Percentiles rank a stretch among this genome's conserved stretches.
Conservation (phyloP, 2,797 vertebrate species). For the Cynodonichthys magdalenae region DNA sequence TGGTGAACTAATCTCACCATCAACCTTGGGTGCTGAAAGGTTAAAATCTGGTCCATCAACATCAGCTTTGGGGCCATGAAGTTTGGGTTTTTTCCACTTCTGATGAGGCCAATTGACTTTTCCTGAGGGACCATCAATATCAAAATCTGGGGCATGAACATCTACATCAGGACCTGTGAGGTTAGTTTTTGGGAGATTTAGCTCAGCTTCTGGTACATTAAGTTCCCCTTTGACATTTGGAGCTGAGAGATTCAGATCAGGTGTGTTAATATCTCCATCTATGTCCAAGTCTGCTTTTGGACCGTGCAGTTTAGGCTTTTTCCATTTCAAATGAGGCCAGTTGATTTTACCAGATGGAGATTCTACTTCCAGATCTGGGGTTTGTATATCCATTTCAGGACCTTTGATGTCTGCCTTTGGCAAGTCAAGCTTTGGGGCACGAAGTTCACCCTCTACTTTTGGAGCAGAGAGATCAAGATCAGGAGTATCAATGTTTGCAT, state of each 20-base stretch:
- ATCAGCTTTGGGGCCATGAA: conserved; percentile 57
- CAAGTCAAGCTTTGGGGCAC: conserved; percentile 44
- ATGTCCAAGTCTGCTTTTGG: conserved; percentile 50
- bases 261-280: conserved; percentile 42
- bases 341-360: conserved; percentile 60
- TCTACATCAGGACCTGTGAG: conserved; percentile 42
- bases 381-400: conserved; percentile 38
- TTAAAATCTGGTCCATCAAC: conserved; percentile 55
- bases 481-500: conserved; percentile 51
- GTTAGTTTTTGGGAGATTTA: conserved; percentile 62
- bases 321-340: conserved; percentile 71
- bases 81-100: conserved; percentile 70
- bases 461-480: conserved; percentile 51
- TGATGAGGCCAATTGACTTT: conserved; percentile 69
- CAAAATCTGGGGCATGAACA: conserved; percentile 45
- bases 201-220: conserved; percentile 52
- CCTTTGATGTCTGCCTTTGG: conserved; percentile 35
- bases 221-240: conserved; percentile 62
- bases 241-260: conserved; percentile 47
- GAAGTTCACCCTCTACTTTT: conserved; percentile 44
- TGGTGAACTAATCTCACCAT: conserved; percentile 44
- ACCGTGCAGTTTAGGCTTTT: conserved; percentile 57
- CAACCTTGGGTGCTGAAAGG: conserved; percentile 47
- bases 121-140: conserved; percentile 54
- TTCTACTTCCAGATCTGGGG: conserved; percentile 53